Percentiles rank a stretch among this genome's conserved stretches.
These are phyloP conservation scores for Odontocolon sp. DNA, from an alignment of 2,888 invertebrate genomes.

Conservation along the genomic window DNA sequence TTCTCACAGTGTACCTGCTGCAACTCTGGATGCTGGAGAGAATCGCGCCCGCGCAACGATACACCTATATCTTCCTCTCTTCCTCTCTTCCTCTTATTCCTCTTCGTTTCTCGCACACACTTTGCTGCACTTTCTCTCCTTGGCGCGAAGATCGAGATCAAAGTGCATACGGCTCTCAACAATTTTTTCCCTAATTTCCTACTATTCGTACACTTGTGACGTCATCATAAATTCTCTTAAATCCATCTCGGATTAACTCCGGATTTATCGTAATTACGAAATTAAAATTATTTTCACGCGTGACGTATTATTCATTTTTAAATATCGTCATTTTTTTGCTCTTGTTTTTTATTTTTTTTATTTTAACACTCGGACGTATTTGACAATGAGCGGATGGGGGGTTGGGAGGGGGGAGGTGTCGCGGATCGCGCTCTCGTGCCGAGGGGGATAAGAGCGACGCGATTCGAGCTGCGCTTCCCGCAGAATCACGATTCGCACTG, in stretches of 20 bases:
- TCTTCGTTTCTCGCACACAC: constrained; percentile 16
- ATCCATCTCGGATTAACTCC: no score
- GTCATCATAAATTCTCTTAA: no score
- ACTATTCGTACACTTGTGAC: no score
- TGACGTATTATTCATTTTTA: neutral
- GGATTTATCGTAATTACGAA: no score
- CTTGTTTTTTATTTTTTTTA: neutral
- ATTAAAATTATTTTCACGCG: neutral
- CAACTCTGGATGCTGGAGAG: neutral
- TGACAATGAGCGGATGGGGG: neutral
- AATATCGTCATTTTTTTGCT: no score
- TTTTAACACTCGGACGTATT: neutral
- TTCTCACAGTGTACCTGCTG: constrained; percentile 45
- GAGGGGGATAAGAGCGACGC: constrained; percentile 46
- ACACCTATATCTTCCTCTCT: constrained; percentile 2
- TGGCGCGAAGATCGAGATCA: neutral
- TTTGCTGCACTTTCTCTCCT: neutral
- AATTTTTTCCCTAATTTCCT: neutral
- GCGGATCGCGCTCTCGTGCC: constrained; percentile 1
- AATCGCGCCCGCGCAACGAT: constrained; percentile 34
- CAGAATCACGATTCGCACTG: constrained; percentile 80
- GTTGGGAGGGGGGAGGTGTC: neutral
- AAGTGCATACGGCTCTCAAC: neutral
- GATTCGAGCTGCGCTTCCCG: constrained; percentile 73
- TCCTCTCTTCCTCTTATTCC: neutral